phyloP scores from a whole-genome alignment of 2,888 invertebrate genomes.

The Stenodema calcarata region DNA sequence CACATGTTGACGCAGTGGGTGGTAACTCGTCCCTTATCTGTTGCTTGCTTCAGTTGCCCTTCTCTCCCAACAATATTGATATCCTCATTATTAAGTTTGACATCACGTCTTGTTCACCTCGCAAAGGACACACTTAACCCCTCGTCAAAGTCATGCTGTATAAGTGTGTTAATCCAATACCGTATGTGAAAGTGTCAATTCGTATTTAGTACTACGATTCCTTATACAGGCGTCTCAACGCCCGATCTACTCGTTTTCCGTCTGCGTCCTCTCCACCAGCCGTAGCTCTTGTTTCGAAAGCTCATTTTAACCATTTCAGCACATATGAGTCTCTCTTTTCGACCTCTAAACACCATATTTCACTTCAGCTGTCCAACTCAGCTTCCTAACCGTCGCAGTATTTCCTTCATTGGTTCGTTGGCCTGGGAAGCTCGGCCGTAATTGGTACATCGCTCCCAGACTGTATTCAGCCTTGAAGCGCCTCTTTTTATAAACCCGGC shows the following conservation, averaged over 20 bases:
- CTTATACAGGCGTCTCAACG: not conserved
- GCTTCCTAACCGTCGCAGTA: not conserved
- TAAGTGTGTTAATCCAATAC: not conserved
- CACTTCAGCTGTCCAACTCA: not conserved
- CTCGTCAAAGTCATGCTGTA: not conserved
- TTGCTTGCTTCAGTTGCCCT: not conserved
- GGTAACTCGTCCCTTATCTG: not conserved
- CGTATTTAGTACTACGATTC: not conserved
- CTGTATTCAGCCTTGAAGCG: not conserved
- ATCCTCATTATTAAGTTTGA: not conserved
- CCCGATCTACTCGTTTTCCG: not conserved
- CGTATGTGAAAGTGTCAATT: not conserved
- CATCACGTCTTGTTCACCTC: not conserved
- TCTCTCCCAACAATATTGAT: not conserved
- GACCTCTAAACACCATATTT: not conserved
- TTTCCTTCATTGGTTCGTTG: not conserved
- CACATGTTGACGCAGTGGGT: conserved; percentile 41
- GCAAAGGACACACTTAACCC: not conserved
- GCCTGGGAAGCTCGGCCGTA: not conserved
- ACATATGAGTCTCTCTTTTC: not conserved
- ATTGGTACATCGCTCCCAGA: not conserved
- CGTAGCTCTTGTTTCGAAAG: conserved; percentile 14
- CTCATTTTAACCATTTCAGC: conserved; percentile 12
- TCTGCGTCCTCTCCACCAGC: not conserved
- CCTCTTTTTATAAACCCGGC: not conserved